These are phyloP conservation scores for Helleia helle DNA, from an alignment of 2,888 invertebrate genomes.

Conservation along the genomic window DNA sequence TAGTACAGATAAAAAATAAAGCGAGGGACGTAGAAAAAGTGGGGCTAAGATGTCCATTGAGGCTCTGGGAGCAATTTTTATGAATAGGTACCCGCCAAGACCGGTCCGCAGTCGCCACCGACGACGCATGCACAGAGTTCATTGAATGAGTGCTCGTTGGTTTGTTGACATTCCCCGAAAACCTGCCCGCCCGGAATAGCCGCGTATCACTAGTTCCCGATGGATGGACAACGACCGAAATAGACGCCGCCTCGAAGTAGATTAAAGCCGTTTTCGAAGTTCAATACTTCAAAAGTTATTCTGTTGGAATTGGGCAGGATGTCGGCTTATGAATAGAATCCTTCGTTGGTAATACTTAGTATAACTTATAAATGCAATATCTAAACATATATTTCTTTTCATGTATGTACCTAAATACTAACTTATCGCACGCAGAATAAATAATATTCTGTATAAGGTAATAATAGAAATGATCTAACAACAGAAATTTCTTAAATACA, in stretches of 20 bases:
- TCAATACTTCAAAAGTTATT: constrained; percentile 39
- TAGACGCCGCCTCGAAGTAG: constrained; percentile 49
- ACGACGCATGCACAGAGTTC: constrained; percentile 58
- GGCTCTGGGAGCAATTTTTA: constrained; percentile 62
- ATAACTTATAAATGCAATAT: too few relatives aligned
- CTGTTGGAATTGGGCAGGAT: constrained; percentile 34
- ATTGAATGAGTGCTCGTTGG: constrained; percentile 67
- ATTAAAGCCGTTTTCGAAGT: constrained; percentile 55
- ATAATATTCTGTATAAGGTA: too few relatives aligned
- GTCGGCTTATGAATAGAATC: constrained; percentile 21
- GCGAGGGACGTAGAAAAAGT: constrained; percentile 24
- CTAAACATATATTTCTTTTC: too few relatives aligned
- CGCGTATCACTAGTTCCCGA: constrained; percentile 40
- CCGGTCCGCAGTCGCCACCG: constrained; percentile 62
- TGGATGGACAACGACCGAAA: constrained; percentile 62
- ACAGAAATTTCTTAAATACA: too few relatives aligned
- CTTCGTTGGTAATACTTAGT: not conserved
- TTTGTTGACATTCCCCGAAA: constrained; percentile 74
- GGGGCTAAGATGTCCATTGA: constrained; percentile 58
- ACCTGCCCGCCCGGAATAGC: constrained; percentile 70
- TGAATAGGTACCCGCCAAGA: constrained; percentile 53
- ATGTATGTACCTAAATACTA: too few relatives aligned
- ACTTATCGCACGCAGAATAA: too few relatives aligned
- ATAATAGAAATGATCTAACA: too few relatives aligned
- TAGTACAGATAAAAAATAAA: not conserved